A percentile compares a stretch with the other conserved stretches of the same genome.
phyloP scores from a whole-genome alignment of 2,888 invertebrate genomes.

The Drosophila greeni region DNA sequence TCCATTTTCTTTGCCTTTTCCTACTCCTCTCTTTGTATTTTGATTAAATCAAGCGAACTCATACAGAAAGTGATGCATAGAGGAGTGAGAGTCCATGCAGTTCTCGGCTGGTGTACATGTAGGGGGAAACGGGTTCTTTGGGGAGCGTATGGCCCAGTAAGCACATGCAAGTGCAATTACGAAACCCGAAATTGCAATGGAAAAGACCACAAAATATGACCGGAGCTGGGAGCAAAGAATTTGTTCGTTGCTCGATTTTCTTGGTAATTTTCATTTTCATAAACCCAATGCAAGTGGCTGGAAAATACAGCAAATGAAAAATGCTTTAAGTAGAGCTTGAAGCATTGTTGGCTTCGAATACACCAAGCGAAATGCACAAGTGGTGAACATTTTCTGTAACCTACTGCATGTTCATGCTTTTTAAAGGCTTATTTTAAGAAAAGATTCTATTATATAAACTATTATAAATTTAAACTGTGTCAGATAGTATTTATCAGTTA shows the following conservation, averaged over 20 bases:
- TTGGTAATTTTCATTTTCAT: conserved; percentile 66
- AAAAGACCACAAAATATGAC: conserved; percentile 26
- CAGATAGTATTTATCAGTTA: background rate
- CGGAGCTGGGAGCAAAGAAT: conserved; percentile 30
- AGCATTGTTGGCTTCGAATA: conserved; percentile 19
- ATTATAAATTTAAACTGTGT: no score
- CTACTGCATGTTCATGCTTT: background rate
- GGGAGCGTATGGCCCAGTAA: conserved; percentile 34
- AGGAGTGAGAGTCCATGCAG: conserved; percentile 1
- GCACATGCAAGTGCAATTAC: conserved; percentile 46
- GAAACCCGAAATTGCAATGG: conserved; percentile 20
- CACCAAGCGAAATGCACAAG: background rate
- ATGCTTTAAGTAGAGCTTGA: conserved; percentile 56
- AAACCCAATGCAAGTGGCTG: conserved; percentile 47
- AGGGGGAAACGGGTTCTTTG: background rate
- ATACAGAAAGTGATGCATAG: conserved; percentile 4
- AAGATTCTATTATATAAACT: no score
- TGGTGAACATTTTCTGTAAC: background rate
- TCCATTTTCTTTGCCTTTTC: conserved; percentile 2
- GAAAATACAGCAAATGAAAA: conserved; percentile 53
- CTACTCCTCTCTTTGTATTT: conserved; percentile 52
- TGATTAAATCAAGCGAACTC: conserved; percentile 57
- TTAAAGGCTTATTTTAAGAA: no score
- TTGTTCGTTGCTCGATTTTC: conserved; percentile 48
- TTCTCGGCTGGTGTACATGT: background rate